Percentiles rank a stretch among this genome's conserved stretches.
Conservation (phyloP, 2,797 vertebrate genomes). For the Antrozous pallidus region DNA sequence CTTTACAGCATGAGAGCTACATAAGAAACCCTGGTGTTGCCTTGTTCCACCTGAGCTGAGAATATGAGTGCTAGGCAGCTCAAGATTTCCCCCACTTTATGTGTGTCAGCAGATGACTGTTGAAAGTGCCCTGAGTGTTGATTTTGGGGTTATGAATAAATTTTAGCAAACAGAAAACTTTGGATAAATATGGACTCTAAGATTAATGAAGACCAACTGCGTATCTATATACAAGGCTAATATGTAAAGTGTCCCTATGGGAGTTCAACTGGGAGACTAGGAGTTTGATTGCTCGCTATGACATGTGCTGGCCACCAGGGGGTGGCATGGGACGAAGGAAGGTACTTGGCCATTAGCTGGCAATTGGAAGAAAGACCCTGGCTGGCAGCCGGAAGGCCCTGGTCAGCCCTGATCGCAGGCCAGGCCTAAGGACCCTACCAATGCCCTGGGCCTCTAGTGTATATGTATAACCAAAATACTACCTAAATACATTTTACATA, state of each 20-base stretch:
- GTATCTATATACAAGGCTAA: neutral
- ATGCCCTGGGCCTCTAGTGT: too few relatives aligned
- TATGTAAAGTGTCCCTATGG: too few relatives aligned
- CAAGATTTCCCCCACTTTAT: neutral
- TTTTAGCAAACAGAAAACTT: neutral
- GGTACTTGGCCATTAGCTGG: too few relatives aligned
- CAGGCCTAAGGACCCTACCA: too few relatives aligned
- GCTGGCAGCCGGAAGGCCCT: too few relatives aligned
- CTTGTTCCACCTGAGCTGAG: neutral
- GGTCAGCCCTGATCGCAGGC: accelerated
- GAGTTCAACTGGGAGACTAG: too few relatives aligned
- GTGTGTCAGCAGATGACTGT: neutral
- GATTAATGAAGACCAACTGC: neutral
- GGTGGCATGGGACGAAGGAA: too few relatives aligned
- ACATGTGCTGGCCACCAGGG: too few relatives aligned
- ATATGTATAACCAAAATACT: neutral
- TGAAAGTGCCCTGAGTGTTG: neutral
- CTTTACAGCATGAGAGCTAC: neutral
- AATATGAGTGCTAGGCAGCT: neutral
- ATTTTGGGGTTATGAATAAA: neutral
- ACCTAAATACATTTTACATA: neutral
- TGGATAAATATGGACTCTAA: neutral
- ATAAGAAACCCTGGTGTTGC: neutral
- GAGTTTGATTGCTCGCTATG: too few relatives aligned
- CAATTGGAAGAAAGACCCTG: too few relatives aligned